Conservation (phyloP, 2,113 vertebrate species). For the Pipa parva region DNA sequence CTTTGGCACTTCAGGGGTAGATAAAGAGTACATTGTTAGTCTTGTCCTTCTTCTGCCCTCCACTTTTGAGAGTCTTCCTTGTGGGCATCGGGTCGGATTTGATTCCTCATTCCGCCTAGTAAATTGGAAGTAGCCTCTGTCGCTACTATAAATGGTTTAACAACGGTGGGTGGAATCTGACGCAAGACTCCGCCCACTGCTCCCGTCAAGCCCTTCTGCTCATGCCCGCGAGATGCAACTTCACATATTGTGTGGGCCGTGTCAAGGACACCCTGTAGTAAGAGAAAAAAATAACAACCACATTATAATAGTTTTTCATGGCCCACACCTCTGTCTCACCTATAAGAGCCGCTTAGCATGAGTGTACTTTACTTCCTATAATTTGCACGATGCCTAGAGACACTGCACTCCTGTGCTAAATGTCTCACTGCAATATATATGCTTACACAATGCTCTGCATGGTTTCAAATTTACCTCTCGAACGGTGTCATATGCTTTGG, state of each 20-base stretch:
- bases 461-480: conserved; percentile 66
- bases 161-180: conserved; percentile 87
- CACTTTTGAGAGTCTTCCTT: conserved; percentile 69
- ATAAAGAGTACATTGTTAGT: conserved; percentile 52
- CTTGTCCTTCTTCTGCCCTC: conserved; percentile 68
- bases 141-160: conserved; percentile 83
- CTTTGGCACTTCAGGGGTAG: conserved; percentile 32
- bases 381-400: background rate
- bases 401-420: background rate
- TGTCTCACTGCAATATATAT: too few relatives aligned
- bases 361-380: too few relatives aligned
- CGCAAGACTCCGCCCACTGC: conserved; percentile 85
- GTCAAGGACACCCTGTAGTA: conserved; percentile 78
- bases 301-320: too few relatives aligned
- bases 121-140: conserved; percentile 86
- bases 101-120: conserved; percentile 82
- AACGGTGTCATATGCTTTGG: conserved; percentile 85
- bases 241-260: conserved; percentile 85
- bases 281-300: background rate
- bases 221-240: conserved; percentile 81
- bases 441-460: too few relatives aligned
- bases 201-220: conserved; percentile 86
- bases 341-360: too few relatives aligned
- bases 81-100: conserved; percentile 66
- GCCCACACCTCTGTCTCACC: too few relatives aligned